Percentiles rank a stretch among this genome's conserved stretches.
Conservation (phyloP, 2,888 invertebrate genomes). For the Coleophora deauratella region DNA sequence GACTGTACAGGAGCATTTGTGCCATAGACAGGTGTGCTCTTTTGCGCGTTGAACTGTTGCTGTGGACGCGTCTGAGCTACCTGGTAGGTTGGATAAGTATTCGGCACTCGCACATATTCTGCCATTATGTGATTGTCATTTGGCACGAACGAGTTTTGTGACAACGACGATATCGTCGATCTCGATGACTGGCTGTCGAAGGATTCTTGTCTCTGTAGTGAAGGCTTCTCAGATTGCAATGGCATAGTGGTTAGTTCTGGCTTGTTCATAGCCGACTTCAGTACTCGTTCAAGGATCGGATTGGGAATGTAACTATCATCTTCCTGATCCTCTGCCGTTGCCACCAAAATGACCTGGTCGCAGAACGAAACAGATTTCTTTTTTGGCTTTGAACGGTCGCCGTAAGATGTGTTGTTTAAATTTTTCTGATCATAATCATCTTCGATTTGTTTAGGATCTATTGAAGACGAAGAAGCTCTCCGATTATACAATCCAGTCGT, state of each 20-base stretch:
- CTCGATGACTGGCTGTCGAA: slow-evolving; percentile 69
- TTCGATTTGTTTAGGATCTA: slow-evolving; percentile 58
- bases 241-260: slow-evolving; percentile 75
- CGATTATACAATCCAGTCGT: slow-evolving; percentile 47
- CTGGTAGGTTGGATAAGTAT: slow-evolving; percentile 51
- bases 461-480: slow-evolving; percentile 56
- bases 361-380: slow-evolving; percentile 97
- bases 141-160: slow-evolving; percentile 52
- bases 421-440: slow-evolving; percentile 54
- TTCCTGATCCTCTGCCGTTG: slow-evolving; percentile 93
- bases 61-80: slow-evolving; percentile 47
- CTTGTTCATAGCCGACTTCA: slow-evolving; percentile 86
- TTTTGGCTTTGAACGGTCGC: slow-evolving; percentile 77
- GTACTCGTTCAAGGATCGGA: slow-evolving; percentile 89
- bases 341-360: slow-evolving; percentile 93
- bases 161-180: slow-evolving; percentile 64
- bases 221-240: slow-evolving; percentile 61
- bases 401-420: slow-evolving; percentile 42
- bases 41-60: slow-evolving; percentile 50
- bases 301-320: slow-evolving; percentile 93
- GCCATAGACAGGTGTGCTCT: slow-evolving; percentile 44
- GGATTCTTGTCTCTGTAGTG: slow-evolving; percentile 64
- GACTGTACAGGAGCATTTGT: slow-evolving; percentile 41
- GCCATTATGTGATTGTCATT: slow-evolving; percentile 40
- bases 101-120: slow-evolving; percentile 56